Evolutionary conservation across 2,888 invertebrate genomes (phyloP), one percentile per base, ranked within the genome.

Genomic region (Keiferia lycopersicella): DNA sequence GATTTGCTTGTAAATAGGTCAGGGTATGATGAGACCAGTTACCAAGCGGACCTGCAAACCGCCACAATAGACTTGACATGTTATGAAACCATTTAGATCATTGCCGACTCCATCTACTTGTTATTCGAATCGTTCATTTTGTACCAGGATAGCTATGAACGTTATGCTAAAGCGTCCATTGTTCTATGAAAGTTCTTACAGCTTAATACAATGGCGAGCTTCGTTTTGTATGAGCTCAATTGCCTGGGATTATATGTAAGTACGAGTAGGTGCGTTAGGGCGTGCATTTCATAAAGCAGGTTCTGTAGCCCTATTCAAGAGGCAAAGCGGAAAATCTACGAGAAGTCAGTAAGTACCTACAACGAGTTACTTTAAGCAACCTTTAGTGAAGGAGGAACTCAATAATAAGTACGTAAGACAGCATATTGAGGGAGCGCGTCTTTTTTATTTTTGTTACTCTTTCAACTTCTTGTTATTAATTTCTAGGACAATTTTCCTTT

Each of bases 1-100:
- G 82, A 84, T 87, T 85, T 83, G 65, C 77, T 82, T 77, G 76
- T 75, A 87, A 86, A 88, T 87, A 76, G 88, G 89, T 87, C 89
- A 88, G 80, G 88, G 89, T 73, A 71, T 77, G 77, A 76, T 76
- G 74, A 75, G 73, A 74, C 73, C 70, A 66, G 67, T 67, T 67
- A 69, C 69, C 64, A 67, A 64, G 66, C 66, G 62, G 66, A 63
- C 41, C 38, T 38, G 57, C 38, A 11, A 56, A 39, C 26, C 18
- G 39, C 10, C 39, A 58, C 58, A 58, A 58, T 30, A 53, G 38
- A 34, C 38, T 39, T 20, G 16, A 34, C 34, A 34, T 38, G 57
- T 51, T 51, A 34, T 34, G 56, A 56, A 56, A 56, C n/a, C 30
- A 22, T 18, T n/a, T 20, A 51, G 18, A 51, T 51, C 22, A 12